These are phyloP conservation scores for Centropyge bicolor DNA, from an alignment of 2,797 vertebrate species.

Conservation along the genomic window DNA sequence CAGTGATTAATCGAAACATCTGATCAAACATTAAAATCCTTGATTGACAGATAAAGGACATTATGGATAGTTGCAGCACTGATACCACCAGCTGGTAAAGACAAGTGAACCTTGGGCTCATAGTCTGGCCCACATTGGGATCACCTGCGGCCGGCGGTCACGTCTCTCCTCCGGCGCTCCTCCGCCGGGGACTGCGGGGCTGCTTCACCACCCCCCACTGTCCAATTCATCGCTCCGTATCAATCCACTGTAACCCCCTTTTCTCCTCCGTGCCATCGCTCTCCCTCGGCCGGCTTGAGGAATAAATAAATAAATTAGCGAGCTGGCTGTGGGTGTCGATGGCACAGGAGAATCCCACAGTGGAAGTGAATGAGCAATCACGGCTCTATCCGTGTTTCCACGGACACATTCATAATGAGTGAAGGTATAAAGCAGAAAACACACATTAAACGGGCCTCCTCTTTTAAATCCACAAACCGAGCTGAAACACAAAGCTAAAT, in stretches of 20 bases:
- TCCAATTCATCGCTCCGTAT: neutral
- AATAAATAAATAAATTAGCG: slow-evolving; percentile 64
- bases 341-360: slow-evolving; percentile 34
- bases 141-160: slow-evolving; percentile 36
- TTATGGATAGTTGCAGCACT: neutral
- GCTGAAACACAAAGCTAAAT: neutral
- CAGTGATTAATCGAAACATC: no score
- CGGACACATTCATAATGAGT: slow-evolving; percentile 30
- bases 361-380: slow-evolving; percentile 24
- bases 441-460: slow-evolving; percentile 38
- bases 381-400: slow-evolving; percentile 3
- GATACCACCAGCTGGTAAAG: neutral
- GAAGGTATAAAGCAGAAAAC: slow-evolving; percentile 17
- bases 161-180: neutral
- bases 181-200: neutral
- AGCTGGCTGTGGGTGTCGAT: slow-evolving; percentile 36
- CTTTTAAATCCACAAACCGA: neutral
- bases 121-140: slow-evolving; percentile 32
- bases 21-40: no score
- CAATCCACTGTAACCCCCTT: slow-evolving; percentile 17
- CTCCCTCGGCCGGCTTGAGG: slow-evolving; percentile 20
- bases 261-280: neutral
- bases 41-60: neutral
- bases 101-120: neutral
- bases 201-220: neutral